phyloP scores from a whole-genome alignment of 2,113 vertebrate genomes.

The Sturnus vulgaris region DNA sequence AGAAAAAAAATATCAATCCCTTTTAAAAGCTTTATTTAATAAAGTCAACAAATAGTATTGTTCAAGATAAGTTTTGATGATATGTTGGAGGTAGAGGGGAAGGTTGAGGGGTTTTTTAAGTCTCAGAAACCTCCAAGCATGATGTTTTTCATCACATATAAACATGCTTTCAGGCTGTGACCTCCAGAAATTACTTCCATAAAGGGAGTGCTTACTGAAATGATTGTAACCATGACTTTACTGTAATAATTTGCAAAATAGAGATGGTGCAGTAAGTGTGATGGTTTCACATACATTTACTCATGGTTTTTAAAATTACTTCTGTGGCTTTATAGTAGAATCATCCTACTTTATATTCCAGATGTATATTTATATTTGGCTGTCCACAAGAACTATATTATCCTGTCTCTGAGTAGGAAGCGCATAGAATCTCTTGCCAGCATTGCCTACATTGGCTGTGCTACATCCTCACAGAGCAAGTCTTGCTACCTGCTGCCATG shows the following conservation, averaged over 20 bases:
- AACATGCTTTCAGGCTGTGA: background rate
- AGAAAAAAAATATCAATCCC: background rate
- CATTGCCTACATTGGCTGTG: background rate
- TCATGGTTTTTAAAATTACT: conserved; percentile 3
- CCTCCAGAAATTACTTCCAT: conserved; percentile 4
- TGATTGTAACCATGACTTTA: background rate
- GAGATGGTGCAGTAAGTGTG: background rate
- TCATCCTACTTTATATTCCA: background rate
- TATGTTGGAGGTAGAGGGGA: background rate
- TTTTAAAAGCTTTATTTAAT: background rate
- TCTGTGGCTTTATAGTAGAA: background rate
- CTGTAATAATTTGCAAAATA: background rate
- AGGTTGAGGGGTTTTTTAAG: background rate
- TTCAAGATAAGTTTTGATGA: background rate
- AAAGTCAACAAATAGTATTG: background rate
- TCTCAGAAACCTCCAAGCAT: background rate
- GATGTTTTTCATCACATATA: background rate
- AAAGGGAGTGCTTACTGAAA: background rate
- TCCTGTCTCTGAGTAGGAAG: background rate
- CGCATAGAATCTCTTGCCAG: background rate
- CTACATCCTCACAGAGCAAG: background rate
- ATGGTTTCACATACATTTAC: background rate
- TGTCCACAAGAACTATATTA: background rate
- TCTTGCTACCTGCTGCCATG: background rate
- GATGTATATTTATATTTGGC: background rate